Evolutionary conservation across 1,140 invertebrate species (phyloP).

Genomic region (Triops cancriformis): DNA sequence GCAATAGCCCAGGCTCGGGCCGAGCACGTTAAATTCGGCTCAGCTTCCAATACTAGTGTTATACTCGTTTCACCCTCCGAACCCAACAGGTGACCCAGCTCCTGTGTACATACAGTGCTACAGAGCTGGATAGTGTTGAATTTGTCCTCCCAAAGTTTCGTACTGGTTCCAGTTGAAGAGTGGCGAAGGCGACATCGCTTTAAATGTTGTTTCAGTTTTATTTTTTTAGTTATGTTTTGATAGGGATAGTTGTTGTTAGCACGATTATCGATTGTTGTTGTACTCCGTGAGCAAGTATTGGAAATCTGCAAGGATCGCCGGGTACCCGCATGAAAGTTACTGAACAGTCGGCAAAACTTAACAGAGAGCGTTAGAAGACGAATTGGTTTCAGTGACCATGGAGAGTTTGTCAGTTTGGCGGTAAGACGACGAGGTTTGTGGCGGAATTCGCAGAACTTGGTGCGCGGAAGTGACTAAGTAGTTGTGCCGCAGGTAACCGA

Average conservation of each 20-base stretch:
- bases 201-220: not conserved
- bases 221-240: not conserved
- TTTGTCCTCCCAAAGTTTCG: not conserved
- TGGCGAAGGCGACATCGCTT: not conserved
- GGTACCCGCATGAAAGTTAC: not conserved
- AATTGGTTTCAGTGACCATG: not conserved
- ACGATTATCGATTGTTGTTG: not conserved
- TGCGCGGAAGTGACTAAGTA: constrained; percentile 9
- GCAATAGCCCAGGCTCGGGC: not conserved
- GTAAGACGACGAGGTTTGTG: not conserved
- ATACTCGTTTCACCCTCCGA: not conserved
- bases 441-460: not conserved
- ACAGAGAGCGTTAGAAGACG: not conserved
- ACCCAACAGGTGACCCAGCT: not conserved
- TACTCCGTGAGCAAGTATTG: not conserved
- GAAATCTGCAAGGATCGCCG: not conserved
- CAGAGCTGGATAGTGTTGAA: too few relatives aligned
- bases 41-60: not conserved
- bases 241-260: not conserved
- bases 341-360: not conserved
- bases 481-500: constrained; percentile 8
- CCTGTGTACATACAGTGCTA: not conserved
- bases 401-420: too few relatives aligned
- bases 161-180: not conserved
- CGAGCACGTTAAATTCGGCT: constrained; percentile 10